Conservation (phyloP, 2,888 invertebrate genomes). For the Sarcophaga rosellei region DNA sequence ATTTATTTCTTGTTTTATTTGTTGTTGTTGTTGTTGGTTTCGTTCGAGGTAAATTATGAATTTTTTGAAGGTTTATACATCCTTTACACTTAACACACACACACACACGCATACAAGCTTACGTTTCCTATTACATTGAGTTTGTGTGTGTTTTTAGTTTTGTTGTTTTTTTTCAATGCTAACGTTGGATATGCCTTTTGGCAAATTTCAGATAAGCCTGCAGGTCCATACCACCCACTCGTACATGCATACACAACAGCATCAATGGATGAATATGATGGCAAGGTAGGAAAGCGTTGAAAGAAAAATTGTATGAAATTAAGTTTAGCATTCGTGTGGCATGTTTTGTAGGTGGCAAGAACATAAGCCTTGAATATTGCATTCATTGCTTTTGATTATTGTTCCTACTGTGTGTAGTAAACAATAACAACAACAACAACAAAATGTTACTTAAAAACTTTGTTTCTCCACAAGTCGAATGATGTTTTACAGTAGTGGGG, state of each 20-base stretch:
- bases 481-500: background rate
- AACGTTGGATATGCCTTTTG: slow-evolving; percentile 14
- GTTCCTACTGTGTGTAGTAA: slow-evolving; percentile 56
- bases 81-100: background rate
- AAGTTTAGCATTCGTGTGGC: slow-evolving; percentile 25
- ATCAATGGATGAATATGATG: background rate
- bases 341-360: slow-evolving; percentile 24
- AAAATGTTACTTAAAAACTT: slow-evolving; percentile 4
- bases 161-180: slow-evolving; percentile 48
- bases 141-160: slow-evolving; percentile 15
- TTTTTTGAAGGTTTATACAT: slow-evolving; percentile 45
- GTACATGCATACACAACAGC: background rate
- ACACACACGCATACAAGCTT: background rate
- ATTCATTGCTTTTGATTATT: slow-evolving; percentile 64
- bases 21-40: slow-evolving; percentile 31
- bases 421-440: slow-evolving; percentile 35
- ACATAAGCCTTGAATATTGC: slow-evolving; percentile 65
- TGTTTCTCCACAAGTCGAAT: slow-evolving; percentile 8
- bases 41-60: slow-evolving; percentile 50
- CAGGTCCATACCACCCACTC: background rate
- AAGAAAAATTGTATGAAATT: slow-evolving; percentile 12
- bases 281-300: background rate
- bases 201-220: slow-evolving; percentile 5
- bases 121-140: background rate
- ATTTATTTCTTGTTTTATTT: background rate